Evolutionary conservation across 2,113 vertebrate genomes (phyloP).

Genomic region (Sapajus apella): DNA sequence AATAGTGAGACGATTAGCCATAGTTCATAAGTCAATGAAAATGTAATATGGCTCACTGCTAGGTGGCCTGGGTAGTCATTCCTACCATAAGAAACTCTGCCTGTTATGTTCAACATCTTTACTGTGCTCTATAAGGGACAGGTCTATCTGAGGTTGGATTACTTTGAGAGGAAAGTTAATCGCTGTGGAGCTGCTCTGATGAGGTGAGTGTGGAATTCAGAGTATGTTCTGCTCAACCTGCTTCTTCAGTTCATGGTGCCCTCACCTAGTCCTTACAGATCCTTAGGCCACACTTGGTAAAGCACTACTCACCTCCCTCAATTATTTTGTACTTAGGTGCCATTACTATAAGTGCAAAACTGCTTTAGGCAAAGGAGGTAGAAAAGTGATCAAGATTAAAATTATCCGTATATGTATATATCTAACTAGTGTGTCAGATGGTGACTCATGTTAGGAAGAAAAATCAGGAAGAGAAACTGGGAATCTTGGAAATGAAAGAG

Average conservation of each 20-base stretch:
- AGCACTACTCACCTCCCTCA: neutral
- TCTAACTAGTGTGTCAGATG: neutral
- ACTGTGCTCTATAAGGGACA: neutral
- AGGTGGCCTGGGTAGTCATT: too few relatives aligned
- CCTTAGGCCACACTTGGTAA: neutral
- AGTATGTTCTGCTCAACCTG: neutral
- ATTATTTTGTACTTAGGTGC: neutral
- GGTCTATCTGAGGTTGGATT: neutral
- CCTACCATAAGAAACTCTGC: neutral
- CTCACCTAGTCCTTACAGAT: neutral
- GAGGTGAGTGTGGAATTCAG: fast-evolving
- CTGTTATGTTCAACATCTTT: fast-evolving
- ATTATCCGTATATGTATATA: neutral
- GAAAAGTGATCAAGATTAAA: neutral
- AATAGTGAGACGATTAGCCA: neutral
- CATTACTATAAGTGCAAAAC: neutral
- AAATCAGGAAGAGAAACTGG: neutral
- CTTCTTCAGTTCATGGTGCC: too few relatives aligned
- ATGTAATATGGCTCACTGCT: too few relatives aligned
- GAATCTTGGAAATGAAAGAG: neutral
- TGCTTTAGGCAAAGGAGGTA: neutral
- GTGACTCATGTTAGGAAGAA: neutral
- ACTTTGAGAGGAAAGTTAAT: neutral
- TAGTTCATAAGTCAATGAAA: neutral
- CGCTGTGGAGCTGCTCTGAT: neutral